These are phyloP conservation scores for Druon quercuslanigerum DNA, from an alignment of 1,140 invertebrate genomes.

Conservation along the genomic window DNA sequence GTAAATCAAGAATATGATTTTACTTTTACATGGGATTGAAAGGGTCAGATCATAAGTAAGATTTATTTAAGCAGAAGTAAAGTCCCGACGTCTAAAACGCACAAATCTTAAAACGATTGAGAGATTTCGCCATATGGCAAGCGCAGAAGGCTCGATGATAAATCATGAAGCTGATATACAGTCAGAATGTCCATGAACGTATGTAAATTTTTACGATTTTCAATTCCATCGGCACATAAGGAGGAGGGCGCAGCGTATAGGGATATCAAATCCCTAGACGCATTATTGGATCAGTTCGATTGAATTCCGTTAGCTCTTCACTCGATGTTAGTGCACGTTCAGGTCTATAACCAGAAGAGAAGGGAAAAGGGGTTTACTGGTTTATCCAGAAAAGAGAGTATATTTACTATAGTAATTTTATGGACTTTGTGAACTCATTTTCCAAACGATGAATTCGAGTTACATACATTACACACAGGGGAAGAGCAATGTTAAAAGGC, in stretches of 20 bases:
- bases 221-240: not conserved
- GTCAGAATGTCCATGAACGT: not conserved
- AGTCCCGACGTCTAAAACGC: no score
- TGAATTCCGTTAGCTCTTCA: not conserved
- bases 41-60: no score
- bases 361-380: not conserved
- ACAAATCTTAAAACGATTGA: no score
- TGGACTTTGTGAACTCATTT: not conserved
- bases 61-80: no score
- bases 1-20: no score
- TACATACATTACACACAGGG: no score
- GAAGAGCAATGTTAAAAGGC: no score
- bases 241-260: not conserved
- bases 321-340: not conserved
- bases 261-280: not conserved
- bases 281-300: constrained; percentile 6
- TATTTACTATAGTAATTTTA: not conserved
- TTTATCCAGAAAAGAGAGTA: not conserved
- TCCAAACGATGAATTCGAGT: no score
- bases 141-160: not conserved
- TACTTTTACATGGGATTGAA: no score
- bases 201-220: constrained; percentile 14
- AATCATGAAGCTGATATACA: not conserved
- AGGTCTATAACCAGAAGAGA: not conserved
- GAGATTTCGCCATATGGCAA: no score